phyloP scores from a whole-genome alignment of 2,888 invertebrate species.

The Pyrrhosoma nymphula region DNA sequence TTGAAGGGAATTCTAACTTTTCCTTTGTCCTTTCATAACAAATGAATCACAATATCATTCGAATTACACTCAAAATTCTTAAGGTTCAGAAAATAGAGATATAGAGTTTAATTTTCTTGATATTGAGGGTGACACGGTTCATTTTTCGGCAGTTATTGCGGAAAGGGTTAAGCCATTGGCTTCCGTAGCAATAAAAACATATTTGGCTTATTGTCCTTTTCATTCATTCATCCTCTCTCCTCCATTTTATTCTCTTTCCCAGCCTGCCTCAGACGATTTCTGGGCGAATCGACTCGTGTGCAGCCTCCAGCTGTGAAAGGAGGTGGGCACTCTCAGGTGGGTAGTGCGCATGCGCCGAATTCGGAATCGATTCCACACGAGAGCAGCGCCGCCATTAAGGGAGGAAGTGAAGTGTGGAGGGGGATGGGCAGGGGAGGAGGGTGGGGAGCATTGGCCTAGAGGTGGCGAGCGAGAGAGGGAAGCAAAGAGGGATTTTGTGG shows the following conservation, averaged over 20 bases:
- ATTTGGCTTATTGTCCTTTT: background rate
- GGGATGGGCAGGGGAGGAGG: background rate
- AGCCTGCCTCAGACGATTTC: background rate
- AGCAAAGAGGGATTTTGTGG: background rate
- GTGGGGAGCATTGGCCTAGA: background rate
- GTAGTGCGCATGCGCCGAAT: constrained; percentile 52
- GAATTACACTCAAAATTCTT: no score
- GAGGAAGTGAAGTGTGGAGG: background rate
- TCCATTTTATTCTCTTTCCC: background rate
- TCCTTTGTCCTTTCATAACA: no score
- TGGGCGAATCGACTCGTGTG: background rate
- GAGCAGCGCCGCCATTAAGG: constrained; percentile 50
- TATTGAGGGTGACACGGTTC: no score
- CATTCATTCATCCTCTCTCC: background rate
- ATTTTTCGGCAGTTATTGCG: no score
- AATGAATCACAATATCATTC: no score
- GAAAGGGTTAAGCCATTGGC: no score
- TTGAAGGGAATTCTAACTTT: no score
- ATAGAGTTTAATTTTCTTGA: no score
- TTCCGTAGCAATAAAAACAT: no score
- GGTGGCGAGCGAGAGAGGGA: background rate
- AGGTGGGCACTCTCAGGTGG: constrained; percentile 26
- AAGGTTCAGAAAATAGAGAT: no score
- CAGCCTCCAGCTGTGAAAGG: background rate
- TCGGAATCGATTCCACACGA: constrained; percentile 50